Evolutionary conservation across 2,113 vertebrate genomes (phyloP), one percentile per base, ranked within the genome.

Genomic region (Elephantulus edwardii): DNA sequence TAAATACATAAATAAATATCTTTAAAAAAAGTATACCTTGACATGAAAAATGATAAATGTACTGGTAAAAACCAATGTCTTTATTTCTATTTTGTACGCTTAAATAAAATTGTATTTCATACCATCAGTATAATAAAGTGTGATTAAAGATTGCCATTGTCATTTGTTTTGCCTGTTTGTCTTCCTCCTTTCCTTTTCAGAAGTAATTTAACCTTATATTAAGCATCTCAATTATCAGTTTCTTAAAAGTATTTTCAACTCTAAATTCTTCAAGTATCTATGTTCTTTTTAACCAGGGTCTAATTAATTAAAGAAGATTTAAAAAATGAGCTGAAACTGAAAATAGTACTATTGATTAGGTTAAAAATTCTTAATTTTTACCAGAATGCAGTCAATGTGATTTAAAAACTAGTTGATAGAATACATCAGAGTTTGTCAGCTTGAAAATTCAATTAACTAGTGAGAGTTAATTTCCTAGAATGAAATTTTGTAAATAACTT

Each of bases 371-470:
- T 89, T 79, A 52, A 89, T 92, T 94, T 56, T 89, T 70, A 91
- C 28, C 22, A 87, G 87, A 92, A 83, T 93, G 44, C 20, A 40
- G 70, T 90, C 83, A 83, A 4, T 78, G 50, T 88, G 72, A 0
- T 90, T 96, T 92, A 91, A 75, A 95, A 60, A 75, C 48, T 75
- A 0, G 46, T 77, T 83, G 81, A 94, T 48, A 86, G 28, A 91
- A 40, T 84, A 96, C 91, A 93, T 40, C 46, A 72, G 42, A 83
- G 9, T 95, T 96, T 95, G 86, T 91, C 64, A 95, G 86, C 92
- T 80, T 77, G 95, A 58, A 54, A 90, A 93, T 93, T 95, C 66
- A 94, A 93, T 96, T 96, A 97, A 96, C 60, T 62, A 79, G 17
- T 0, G 68, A 71, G 87, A 44, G 94, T 95, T 96, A 96, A 88